Conservation (phyloP, 2,113 vertebrate species). For the Pachycephala philippinensis region DNA sequence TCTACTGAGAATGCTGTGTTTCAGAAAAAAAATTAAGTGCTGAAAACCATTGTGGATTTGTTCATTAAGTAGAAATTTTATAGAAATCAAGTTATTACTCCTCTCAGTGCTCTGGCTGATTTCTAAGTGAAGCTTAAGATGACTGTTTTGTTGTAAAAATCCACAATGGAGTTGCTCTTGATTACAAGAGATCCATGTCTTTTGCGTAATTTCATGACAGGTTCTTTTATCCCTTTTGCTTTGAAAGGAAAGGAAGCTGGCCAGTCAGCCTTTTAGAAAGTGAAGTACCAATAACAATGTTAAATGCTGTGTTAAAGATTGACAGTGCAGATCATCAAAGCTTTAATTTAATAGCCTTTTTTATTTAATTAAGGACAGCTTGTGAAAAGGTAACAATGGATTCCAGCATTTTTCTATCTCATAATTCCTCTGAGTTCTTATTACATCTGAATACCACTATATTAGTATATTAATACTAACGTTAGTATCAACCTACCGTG, state of each 20-base stretch:
- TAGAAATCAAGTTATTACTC: neutral
- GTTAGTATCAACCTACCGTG: neutral
- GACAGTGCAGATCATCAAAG: neutral
- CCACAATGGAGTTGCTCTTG: neutral
- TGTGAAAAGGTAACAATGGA: neutral
- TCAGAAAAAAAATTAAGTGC: neutral
- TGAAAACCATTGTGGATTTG: neutral
- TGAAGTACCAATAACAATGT: neutral
- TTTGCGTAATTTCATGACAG: neutral
- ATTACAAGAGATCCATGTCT: neutral
- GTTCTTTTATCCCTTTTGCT: neutral
- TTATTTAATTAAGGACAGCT: neutral
- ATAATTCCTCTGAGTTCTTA: neutral
- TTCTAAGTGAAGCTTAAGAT: neutral
- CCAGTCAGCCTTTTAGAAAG: neutral
- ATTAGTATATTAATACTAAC: neutral
- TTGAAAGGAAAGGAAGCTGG: neutral
- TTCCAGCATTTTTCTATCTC: neutral
- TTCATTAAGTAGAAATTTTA: neutral
- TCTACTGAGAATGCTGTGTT: neutral
- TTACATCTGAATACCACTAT: neutral
- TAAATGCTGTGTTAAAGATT: neutral
- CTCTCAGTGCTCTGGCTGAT: neutral
- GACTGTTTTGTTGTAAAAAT: neutral
- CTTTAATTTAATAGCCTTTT: neutral